phyloP scores from a whole-genome alignment of 2,888 invertebrate genomes.

The Heliconius ismenius region DNA sequence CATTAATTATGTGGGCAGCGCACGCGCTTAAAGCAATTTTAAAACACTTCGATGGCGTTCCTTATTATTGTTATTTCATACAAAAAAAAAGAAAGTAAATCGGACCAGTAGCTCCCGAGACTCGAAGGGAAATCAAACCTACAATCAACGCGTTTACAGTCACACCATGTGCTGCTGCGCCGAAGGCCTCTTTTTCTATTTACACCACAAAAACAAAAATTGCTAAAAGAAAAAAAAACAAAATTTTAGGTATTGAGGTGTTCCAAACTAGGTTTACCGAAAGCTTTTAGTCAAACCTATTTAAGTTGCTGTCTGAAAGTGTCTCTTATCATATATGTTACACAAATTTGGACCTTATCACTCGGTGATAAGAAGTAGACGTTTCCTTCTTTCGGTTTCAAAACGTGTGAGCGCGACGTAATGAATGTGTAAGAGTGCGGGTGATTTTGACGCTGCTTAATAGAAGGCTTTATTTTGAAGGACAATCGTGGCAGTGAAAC shows the following conservation, averaged over 20 bases:
- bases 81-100: too few species aligned
- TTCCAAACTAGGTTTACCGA: constrained; percentile 24
- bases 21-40: too few species aligned
- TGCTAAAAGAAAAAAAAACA: background rate
- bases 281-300: constrained; percentile 23
- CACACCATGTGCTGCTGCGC: background rate
- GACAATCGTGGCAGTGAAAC: constrained; percentile 25
- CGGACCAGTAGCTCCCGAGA: too few species aligned
- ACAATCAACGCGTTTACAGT: background rate
- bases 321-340: background rate
- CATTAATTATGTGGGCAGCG: too few species aligned
- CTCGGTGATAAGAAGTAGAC: background rate
- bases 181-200: background rate
- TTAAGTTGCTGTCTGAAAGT: constrained; percentile 9
- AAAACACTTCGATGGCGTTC: too few species aligned
- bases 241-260: constrained; percentile 10
- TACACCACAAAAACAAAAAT: background rate
- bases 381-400: constrained; percentile 18
- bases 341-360: background rate
- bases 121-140: background rate
- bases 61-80: too few species aligned
- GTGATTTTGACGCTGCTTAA: constrained; percentile 42
- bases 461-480: constrained; percentile 37
- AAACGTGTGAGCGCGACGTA: constrained; percentile 40
- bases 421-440: constrained; percentile 42